A percentile compares a stretch with the other conserved stretches of the same genome.
These are phyloP conservation scores for Zapus hudsonius DNA, from an alignment of 2,113 vertebrate species.

Conservation along the genomic window DNA sequence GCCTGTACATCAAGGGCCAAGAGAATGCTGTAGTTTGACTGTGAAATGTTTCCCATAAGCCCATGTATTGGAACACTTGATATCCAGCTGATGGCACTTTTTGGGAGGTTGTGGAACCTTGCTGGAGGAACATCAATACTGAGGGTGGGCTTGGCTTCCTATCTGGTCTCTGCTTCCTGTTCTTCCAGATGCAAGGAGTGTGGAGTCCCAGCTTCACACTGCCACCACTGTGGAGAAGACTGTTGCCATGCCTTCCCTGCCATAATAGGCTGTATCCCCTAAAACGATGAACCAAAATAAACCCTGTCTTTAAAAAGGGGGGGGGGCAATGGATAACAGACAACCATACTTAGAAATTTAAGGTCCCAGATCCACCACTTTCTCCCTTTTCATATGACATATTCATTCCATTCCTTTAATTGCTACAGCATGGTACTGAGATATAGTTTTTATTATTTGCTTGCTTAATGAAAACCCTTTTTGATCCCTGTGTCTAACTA, in stretches of 20 bases:
- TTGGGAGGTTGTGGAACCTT: background rate
- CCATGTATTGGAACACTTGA: background rate
- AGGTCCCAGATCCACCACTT: background rate
- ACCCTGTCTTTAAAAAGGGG: background rate
- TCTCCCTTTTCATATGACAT: background rate
- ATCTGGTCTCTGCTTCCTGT: background rate
- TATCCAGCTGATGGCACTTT: background rate
- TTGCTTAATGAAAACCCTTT: background rate
- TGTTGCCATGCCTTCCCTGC: background rate
- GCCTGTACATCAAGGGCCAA: background rate
- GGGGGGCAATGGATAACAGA: background rate
- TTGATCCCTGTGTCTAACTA: background rate
- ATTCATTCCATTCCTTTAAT: background rate
- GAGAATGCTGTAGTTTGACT: background rate
- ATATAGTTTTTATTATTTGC: background rate
- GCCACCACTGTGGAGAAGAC: no score
- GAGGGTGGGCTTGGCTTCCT: background rate
- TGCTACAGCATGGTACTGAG: background rate
- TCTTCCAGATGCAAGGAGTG: background rate
- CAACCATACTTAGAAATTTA: background rate
- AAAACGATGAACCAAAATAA: background rate
- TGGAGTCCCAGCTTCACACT: no score
- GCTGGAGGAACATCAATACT: background rate
- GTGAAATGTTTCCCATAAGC: background rate
- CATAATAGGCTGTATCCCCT: background rate